phyloP scores from a whole-genome alignment of 2,888 invertebrate species.

The Agrochola lota region DNA sequence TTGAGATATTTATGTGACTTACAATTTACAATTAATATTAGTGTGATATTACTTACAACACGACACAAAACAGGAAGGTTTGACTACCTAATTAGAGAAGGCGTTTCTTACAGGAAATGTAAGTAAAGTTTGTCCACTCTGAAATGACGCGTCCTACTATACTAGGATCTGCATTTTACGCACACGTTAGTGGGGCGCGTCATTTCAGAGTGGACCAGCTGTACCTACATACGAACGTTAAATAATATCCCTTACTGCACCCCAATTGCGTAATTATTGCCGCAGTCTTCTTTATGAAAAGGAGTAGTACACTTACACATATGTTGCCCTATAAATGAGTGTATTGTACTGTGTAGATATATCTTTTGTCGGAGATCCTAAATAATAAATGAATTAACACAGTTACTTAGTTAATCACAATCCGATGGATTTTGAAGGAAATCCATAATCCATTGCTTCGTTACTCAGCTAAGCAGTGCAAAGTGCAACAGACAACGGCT shows the following conservation, averaged over 20 bases:
- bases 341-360: no score
- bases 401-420: background rate
- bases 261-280: background rate
- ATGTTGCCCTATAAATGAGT: no score
- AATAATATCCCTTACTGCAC: background rate
- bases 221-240: no score
- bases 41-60: background rate
- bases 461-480: background rate
- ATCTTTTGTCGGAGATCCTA: no score
- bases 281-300: no score
- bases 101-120: no score
- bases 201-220: no score
- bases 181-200: no score
- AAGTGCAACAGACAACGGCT: background rate
- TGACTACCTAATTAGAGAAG: slow-evolving; percentile 4
- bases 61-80: background rate
- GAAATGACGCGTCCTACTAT: no score
- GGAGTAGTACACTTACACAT: no score
- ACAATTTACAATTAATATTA: background rate
- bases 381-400: background rate
- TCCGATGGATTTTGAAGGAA: background rate
- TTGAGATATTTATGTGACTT: background rate
- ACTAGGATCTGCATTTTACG: no score
- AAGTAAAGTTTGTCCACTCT: no score
- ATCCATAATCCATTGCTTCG: background rate